Conservation (phyloP, 2,797 vertebrate genomes). For the Heteromormyrus szaboi region DNA sequence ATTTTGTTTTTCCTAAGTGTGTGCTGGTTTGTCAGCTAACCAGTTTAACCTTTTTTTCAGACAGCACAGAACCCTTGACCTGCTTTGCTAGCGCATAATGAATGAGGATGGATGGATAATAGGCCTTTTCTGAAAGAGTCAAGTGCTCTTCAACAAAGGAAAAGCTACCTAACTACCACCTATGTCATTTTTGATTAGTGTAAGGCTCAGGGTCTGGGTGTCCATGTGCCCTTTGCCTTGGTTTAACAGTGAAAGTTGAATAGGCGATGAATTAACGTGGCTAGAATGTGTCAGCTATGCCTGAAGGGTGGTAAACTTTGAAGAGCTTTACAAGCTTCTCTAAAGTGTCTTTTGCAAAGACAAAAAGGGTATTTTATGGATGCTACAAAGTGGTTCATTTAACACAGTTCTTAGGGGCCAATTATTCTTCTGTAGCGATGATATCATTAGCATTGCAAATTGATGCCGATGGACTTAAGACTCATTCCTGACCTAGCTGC, state of each 20-base stretch:
- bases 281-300: conserved; percentile 56
- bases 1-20: conserved; percentile 3
- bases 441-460: conserved; percentile 65
- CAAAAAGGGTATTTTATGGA: conserved; percentile 55
- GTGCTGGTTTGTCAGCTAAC: neutral
- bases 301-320: conserved; percentile 50
- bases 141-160: neutral
- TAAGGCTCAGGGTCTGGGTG: neutral
- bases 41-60: neutral
- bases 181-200: conserved; percentile 6
- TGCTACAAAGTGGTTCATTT: conserved; percentile 52
- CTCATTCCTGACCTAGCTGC: conserved; percentile 59
- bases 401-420: conserved; percentile 55
- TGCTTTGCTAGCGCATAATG: neutral
- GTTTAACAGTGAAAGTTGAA: neutral
- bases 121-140: neutral
- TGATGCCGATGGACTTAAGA: conserved; percentile 57
- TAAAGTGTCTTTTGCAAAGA: conserved; percentile 50
- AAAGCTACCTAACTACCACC: neutral
- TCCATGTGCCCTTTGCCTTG: neutral
- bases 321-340: conserved; percentile 47
- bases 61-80: neutral
- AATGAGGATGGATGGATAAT: neutral
- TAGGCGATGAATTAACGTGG: neutral
- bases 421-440: conserved; percentile 54